A percentile compares a stretch with the other conserved stretches of the same genome.
Evolutionary conservation across 2,113 vertebrate genomes (phyloP).

Genomic region (Otocyon megalotis): DNA sequence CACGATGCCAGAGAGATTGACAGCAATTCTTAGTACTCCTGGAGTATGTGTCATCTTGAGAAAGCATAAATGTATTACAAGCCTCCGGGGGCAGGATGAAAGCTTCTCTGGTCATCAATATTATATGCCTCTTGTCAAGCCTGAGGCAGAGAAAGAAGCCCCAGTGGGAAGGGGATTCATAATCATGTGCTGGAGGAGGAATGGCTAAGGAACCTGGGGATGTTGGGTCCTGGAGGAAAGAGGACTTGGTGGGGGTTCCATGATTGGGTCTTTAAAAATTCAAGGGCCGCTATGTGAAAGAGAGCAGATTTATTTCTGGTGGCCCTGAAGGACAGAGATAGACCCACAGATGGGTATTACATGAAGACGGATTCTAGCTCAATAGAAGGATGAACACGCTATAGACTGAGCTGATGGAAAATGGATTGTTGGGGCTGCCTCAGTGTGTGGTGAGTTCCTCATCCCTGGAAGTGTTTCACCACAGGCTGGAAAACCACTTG

Average conservation of each 20-base stretch:
- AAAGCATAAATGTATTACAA: slow-evolving; percentile 75
- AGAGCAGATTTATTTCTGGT: slow-evolving; percentile 27
- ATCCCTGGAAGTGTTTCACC: neutral
- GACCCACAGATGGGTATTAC: neutral
- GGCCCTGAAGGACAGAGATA: neutral
- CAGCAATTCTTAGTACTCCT: slow-evolving; percentile 67
- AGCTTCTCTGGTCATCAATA: slow-evolving; percentile 62
- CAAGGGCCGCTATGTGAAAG: neutral
- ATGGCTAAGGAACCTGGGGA: neutral
- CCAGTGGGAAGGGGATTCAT: slow-evolving; percentile 20
- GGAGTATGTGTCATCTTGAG: slow-evolving; percentile 68
- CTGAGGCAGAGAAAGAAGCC: slow-evolving; percentile 55
- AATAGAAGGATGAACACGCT: neutral
- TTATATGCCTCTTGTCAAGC: slow-evolving; percentile 70
- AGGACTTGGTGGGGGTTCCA: neutral
- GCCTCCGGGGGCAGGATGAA: slow-evolving; percentile 68
- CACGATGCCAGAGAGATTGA: slow-evolving; percentile 68
- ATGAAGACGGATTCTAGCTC: neutral
- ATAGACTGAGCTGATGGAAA: neutral
- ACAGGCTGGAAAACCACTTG: neutral
- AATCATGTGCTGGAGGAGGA: neutral
- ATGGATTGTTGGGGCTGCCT: neutral
- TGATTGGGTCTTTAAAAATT: slow-evolving; percentile 40
- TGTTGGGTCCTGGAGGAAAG: neutral
- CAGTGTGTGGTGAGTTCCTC: neutral